Evolutionary conservation across 2,888 invertebrate species (phyloP).

Genomic region (Chironomus riparius): DNA sequence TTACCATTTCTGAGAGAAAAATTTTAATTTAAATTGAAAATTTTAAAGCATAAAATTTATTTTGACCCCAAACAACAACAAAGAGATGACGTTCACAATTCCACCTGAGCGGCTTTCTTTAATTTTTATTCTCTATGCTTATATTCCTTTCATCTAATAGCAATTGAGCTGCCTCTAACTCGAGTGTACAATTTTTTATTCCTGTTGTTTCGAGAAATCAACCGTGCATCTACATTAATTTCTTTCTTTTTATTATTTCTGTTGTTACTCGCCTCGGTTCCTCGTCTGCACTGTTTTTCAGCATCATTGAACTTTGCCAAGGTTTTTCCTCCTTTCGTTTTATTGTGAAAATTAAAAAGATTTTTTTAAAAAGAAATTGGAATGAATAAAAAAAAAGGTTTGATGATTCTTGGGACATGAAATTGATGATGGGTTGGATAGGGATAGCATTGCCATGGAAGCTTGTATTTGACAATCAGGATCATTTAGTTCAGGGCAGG

Average conservation of each 20-base stretch:
- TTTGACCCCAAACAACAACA: neutral
- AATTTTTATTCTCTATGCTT: neutral
- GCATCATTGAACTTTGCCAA: conserved; percentile 21
- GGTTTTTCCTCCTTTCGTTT: neutral
- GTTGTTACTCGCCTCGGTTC: neutral
- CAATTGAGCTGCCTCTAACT: neutral
- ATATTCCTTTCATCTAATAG: neutral
- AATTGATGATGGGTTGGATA: too few relatives aligned
- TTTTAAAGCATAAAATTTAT: neutral
- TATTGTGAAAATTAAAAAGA: too few relatives aligned
- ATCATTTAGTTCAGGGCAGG: too few relatives aligned
- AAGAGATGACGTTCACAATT: neutral
- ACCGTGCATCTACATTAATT: conserved; percentile 17
- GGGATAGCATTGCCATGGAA: neutral
- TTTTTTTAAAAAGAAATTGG: too few relatives aligned
- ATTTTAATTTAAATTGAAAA: too few relatives aligned
- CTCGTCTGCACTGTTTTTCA: conserved; percentile 12
- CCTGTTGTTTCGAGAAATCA: conserved; percentile 6
- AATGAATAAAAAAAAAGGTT: too few relatives aligned
- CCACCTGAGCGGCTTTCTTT: neutral
- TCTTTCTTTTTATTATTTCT: neutral
- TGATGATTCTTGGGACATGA: too few relatives aligned
- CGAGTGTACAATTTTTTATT: neutral
- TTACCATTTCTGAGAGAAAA: too few relatives aligned
- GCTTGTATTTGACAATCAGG: neutral